phyloP scores from a whole-genome alignment of 2,888 invertebrate genomes.

The Julus scandinavius region DNA sequence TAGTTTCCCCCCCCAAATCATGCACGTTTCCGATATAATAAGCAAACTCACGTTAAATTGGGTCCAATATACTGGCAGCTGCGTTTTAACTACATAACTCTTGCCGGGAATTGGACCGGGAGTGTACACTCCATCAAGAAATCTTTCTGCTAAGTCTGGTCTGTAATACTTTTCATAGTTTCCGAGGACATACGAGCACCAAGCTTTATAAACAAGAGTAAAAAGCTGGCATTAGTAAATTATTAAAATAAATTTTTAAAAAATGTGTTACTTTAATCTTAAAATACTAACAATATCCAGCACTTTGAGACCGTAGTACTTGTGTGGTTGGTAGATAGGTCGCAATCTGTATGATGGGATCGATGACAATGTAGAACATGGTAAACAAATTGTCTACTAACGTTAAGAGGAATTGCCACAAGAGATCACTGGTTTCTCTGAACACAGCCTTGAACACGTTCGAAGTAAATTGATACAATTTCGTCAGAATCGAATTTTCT shows the following conservation, averaged over 20 bases:
- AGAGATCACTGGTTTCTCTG: neutral
- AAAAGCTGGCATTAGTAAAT: neutral
- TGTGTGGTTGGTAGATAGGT: neutral
- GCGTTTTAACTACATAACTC: neutral
- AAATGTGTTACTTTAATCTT: neutral
- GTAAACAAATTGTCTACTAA: neutral
- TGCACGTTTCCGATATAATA: neutral
- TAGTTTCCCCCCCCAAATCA: too few species aligned
- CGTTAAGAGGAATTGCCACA: neutral
- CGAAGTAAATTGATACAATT: neutral
- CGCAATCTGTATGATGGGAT: neutral
- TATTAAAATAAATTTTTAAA: too few species aligned
- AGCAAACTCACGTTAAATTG: neutral
- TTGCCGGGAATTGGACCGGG: neutral
- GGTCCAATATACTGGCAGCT: neutral
- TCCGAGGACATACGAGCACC: neutral
- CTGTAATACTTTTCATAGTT: too few species aligned
- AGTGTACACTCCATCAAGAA: neutral
- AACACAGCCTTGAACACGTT: neutral
- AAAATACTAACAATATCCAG: neutral
- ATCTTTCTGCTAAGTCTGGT: neutral
- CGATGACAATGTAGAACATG: neutral
- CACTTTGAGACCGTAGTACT: neutral
- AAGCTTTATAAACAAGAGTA: neutral
- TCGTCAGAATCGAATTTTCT: neutral